A percentile compares a stretch with the other conserved stretches of the same genome.
phyloP scores from a whole-genome alignment of 2,888 invertebrate genomes.

The Pristionchus exspectatus region DNA sequence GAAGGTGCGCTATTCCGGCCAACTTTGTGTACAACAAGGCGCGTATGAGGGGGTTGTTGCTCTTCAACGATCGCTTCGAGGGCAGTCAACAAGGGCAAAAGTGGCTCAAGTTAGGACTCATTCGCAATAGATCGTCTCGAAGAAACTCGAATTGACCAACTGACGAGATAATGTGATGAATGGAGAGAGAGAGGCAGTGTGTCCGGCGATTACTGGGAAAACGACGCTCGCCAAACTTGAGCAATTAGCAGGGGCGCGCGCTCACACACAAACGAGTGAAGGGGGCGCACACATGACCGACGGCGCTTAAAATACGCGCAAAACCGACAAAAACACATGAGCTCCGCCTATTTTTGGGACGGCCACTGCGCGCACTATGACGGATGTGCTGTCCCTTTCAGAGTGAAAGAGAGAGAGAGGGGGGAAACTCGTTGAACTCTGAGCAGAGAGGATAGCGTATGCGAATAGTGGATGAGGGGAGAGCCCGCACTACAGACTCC shows the following conservation, averaged over 20 bases:
- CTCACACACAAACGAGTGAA: background rate
- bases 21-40: background rate
- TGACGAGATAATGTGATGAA: background rate
- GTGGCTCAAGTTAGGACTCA: background rate
- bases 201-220: background rate
- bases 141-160: background rate
- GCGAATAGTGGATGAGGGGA: background rate
- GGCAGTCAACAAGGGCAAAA: background rate
- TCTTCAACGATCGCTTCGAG: background rate
- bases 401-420: background rate
- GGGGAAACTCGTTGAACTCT: background rate
- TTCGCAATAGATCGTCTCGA: background rate
- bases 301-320: constrained; percentile 3
- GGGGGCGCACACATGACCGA: constrained; percentile 10
- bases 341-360: constrained; percentile 27
- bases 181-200: background rate
- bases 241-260: background rate
- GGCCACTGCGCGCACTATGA: background rate
- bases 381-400: background rate
- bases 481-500: background rate
- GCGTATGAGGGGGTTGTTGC: constrained; percentile 6
- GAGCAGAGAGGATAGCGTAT: background rate
- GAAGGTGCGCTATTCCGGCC: background rate
- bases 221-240: background rate
- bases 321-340: constrained; percentile 19